Base-by-base conservation (phyloP, 2,113 vertebrate genomes). In the Thalassoma bifasciatum region DNA sequence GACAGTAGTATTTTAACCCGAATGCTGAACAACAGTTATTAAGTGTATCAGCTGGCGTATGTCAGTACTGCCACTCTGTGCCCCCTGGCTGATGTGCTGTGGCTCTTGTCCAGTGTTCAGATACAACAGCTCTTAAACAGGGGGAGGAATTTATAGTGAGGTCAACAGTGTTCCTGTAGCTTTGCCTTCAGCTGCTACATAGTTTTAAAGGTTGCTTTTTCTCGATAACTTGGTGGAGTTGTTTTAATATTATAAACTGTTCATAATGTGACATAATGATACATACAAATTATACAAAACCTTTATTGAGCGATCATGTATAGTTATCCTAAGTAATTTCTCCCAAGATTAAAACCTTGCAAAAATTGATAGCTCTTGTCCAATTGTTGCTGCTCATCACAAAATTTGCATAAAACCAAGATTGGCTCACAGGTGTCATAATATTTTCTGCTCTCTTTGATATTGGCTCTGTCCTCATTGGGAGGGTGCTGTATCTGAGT, bases 401-500 rank as follows among this genome's bases (percentile, higher is more conserved):
- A 44, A 57, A 64, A 47, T 22, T 37, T 60, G 46, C 26, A 19
- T 38, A 47, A 51, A 85, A 50, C n/a, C 36, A 78, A 47, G 75
- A 64, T 86, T 87, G 84, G 63, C 69, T 81, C 47, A 62, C 49
- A 62, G 84, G 81, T 83, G 77, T 76, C 38, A 61, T 57, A 30
- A 44, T 77, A 63, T 76, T 80, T 60, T 85, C 64, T 42, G 73
- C 68, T 58, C 61, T 2, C 30, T 1, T 7, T 21, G 72, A 64
- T 36, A 11, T 61, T 64, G 76, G 78, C 81, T 86, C 65, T 81
- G 86, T 81, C 59, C 72, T 68, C 37, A 10, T 26, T 89, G 90
- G 85, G 86, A 87, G 71, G 81, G 56, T 74, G 19, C 30, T 71
- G 75, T 65, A 71, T 80, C 76, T 89, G 89, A 92, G 85, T 86